Percentiles rank a stretch among this genome's conserved stretches.
Evolutionary conservation across 2,113 vertebrate genomes (phyloP).

Genomic region (Rhipidura dahli): DNA sequence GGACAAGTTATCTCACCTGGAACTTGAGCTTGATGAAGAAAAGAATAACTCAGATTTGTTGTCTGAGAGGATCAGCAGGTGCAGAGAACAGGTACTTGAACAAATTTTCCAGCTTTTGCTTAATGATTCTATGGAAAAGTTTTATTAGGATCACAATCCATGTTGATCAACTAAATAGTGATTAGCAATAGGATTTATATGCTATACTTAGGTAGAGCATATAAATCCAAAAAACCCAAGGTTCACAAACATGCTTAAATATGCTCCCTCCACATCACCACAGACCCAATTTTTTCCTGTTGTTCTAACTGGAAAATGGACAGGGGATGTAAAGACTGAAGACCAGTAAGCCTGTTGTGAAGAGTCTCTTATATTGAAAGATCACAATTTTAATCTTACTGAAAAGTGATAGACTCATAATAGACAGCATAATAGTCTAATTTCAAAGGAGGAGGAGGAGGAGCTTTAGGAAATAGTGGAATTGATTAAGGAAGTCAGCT

Average conservation of each 20-base stretch:
- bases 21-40: slow-evolving; percentile 92
- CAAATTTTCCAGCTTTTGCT: neutral
- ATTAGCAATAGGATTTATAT: neutral
- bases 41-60: slow-evolving; percentile 87
- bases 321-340: neutral
- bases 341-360: neutral
- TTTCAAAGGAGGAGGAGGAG: neutral
- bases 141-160: neutral
- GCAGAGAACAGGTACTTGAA: slow-evolving; percentile 88
- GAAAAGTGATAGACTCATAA: neutral
- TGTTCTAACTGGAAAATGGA: neutral
- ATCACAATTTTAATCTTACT: neutral
- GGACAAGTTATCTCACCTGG: slow-evolving; percentile 88
- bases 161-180: neutral
- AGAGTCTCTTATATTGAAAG: neutral
- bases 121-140: neutral
- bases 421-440: neutral
- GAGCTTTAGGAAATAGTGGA: neutral
- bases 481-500: neutral
- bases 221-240: fast-evolving
- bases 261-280: neutral
- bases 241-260: neutral
- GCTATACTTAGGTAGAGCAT: neutral
- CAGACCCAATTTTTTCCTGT: neutral
- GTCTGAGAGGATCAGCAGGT: slow-evolving; percentile 86